Percentiles rank a stretch among this genome's conserved stretches.
These are phyloP conservation scores for Tricholaema leucomelas DNA, from an alignment of 2,113 vertebrate species.

Conservation along the genomic window DNA sequence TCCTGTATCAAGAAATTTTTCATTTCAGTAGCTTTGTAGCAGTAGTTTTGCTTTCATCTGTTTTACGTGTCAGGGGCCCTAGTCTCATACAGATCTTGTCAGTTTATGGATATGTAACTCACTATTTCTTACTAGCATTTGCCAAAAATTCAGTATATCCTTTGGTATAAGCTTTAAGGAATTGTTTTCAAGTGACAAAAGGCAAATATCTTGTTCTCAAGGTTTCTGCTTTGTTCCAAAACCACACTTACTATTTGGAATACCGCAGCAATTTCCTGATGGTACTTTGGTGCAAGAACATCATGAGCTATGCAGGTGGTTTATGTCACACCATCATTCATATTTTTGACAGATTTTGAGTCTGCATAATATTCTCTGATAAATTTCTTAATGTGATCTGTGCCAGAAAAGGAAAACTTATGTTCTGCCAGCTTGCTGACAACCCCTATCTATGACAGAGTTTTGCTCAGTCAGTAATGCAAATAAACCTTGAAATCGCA, in stretches of 20 bases:
- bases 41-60: not conserved
- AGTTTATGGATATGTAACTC: not conserved
- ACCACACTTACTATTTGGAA: slow-evolving; percentile 23
- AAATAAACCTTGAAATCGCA: slow-evolving; percentile 21
- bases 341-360: slow-evolving; percentile 59
- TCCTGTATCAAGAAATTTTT: not conserved
- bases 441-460: slow-evolving; percentile 9
- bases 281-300: slow-evolving; percentile 49
- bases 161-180: not conserved
- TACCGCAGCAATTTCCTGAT: slow-evolving; percentile 31
- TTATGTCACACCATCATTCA: slow-evolving; percentile 56
- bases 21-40: not conserved
- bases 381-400: slow-evolving; percentile 42
- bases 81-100: not conserved
- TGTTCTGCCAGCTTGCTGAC: slow-evolving; percentile 52
- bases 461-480: slow-evolving; percentile 31
- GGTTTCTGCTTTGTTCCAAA: slow-evolving; percentile 34
- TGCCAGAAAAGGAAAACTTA: slow-evolving; percentile 50
- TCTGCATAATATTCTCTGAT: slow-evolving; percentile 53
- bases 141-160: not conserved
- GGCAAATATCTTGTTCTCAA: not conserved
- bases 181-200: not conserved
- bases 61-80: not conserved
- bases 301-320: slow-evolving; percentile 56
- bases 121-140: not conserved